Base-by-base conservation (phyloP, 2,113 vertebrate species). In the Sinosuthora webbiana region DNA sequence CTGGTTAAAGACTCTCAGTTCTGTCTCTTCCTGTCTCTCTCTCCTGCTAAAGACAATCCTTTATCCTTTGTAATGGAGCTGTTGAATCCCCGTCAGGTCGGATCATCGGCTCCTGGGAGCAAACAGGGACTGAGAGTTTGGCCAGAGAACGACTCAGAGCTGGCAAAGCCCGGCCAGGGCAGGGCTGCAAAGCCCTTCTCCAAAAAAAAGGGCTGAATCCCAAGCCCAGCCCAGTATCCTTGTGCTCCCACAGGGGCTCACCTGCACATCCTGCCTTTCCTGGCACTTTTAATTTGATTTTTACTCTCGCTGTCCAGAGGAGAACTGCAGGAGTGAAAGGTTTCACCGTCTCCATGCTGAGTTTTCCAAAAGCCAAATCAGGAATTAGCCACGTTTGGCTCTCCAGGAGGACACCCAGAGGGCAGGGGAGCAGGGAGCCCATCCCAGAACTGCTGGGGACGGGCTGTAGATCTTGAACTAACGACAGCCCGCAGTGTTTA, bases 11-110 rank as follows among this genome's bases (percentile, higher is more conserved):
- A 35, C 79, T 86, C 53, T 20, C 27, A 5, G 63, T 62, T 44
- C 90, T 94, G 88, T 92, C 96, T 90, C 67, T 90, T 90, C 82
- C 70, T 83, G 57, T 95, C 65, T 85, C 74, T 68, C 56, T 87
- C 75, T 71, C 41, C 67, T 85, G 35, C 74, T 93, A 23, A 52
- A 85, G 90, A 91, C 63, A 45, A 89, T 73, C 70, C 83, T 87
- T 96, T 85, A 83, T 85, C 56, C 81, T 73, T 24, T 30, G 81
- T 84, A 94, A 82, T 62, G 84, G 89, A 93, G 53, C 83, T 89
- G 9, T n/a, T 84, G 81, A 57, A n/a, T 35, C 15, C 15, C 93
- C 2, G 1, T 89, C 81, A 63, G 89, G 74, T 79, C 23, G 11
- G 55, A 64, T 91, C 93, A 93, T 81, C 10, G 2, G 62, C 73